Evolutionary conservation across 2,888 invertebrate species (phyloP).

Genomic region (Tinea trinotella): DNA sequence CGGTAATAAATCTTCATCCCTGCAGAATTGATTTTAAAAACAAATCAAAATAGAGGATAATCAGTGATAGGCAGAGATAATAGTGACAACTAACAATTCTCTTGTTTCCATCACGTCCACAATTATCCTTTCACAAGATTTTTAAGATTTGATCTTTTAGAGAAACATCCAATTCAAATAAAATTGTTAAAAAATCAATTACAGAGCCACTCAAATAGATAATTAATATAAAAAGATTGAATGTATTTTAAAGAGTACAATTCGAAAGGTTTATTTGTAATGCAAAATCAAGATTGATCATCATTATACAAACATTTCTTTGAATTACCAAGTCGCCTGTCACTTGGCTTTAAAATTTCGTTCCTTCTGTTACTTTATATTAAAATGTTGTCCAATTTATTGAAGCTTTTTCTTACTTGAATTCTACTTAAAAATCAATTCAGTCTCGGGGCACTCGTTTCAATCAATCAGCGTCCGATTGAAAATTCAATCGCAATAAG

Average conservation of each 20-base stretch:
- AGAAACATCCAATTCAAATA: too few species aligned
- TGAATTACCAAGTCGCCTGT: not conserved
- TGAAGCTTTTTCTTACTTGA: constrained; percentile 50
- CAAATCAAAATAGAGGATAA: too few species aligned
- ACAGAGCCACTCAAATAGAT: too few species aligned
- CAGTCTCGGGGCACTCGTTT: constrained; percentile 45
- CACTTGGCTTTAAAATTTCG: constrained; percentile 3
- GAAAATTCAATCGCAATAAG: constrained; percentile 61
- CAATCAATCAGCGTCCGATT: constrained; percentile 65
- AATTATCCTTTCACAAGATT: too few species aligned
- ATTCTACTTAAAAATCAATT: constrained; percentile 61
- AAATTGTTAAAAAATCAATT: too few species aligned
- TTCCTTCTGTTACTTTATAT: constrained; percentile 11
- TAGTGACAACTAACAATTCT: too few species aligned
- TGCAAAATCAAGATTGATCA: not conserved
- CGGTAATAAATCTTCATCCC: too few species aligned
- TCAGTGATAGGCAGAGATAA: too few species aligned
- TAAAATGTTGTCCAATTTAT: constrained; percentile 41
- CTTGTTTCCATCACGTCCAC: too few species aligned
- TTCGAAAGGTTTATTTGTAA: not conserved
- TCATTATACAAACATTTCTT: not conserved
- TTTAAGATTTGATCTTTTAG: too few species aligned
- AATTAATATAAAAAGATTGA: not conserved
- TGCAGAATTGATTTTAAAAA: too few species aligned
- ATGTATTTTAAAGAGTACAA: not conserved